Conservation (phyloP, 2,888 invertebrate genomes). For the Mimumesa dahlbomi region DNA sequence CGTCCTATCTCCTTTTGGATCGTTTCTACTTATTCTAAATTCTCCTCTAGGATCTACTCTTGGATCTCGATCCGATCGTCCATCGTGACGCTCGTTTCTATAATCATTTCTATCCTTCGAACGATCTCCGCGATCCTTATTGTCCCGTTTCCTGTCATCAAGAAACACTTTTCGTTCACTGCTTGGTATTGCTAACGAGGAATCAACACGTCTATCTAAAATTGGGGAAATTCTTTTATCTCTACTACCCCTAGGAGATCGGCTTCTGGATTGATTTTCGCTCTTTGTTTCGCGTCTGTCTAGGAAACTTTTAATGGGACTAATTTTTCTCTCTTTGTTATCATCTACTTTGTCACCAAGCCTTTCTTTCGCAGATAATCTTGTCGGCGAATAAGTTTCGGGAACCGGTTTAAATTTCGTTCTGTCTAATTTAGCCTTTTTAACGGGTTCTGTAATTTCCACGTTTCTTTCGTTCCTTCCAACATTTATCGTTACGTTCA, state of each 20-base stretch:
- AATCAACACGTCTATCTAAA: constrained; percentile 69
- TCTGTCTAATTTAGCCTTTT: constrained; percentile 75
- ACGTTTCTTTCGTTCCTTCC: constrained; percentile 77
- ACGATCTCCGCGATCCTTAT: constrained; percentile 67
- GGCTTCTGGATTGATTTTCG: constrained; percentile 79
- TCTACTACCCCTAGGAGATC: constrained; percentile 81
- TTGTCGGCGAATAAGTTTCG: constrained; percentile 82
- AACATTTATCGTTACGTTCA: constrained; percentile 77
- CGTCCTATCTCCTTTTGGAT: constrained; percentile 69
- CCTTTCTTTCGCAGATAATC: constrained; percentile 89
- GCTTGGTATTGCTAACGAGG: constrained; percentile 60
- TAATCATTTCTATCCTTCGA: constrained; percentile 65
- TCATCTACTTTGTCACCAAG: constrained; percentile 89
- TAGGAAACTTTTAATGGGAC: constrained; percentile 82
- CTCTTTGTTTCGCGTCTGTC: constrained; percentile 81
- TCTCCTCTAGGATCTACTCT: constrained; percentile 62
- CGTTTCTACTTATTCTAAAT: constrained; percentile 62
- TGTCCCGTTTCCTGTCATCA: constrained; percentile 74
- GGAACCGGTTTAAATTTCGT: constrained; percentile 74
- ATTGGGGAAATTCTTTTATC: constrained; percentile 71
- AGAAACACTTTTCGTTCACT: constrained; percentile 76
- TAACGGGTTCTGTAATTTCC: constrained; percentile 74
- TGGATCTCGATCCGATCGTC: constrained; percentile 57
- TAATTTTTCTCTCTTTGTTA: constrained; percentile 73
- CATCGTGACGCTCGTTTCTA: constrained; percentile 62